Conservation (phyloP, 2,888 invertebrate species). For the Torymus auratus region DNA sequence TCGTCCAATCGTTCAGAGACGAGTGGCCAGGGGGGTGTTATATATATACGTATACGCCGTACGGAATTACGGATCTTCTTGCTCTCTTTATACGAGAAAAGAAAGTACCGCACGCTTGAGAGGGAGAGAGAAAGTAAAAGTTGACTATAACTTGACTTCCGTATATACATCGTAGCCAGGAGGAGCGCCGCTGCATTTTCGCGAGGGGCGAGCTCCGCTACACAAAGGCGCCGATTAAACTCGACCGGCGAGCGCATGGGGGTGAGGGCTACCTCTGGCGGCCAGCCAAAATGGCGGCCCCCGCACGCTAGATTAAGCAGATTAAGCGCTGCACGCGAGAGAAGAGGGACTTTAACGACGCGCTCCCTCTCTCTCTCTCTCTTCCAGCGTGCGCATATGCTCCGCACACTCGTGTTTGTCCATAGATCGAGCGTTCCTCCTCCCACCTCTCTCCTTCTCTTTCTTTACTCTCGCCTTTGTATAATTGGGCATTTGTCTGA, state of each 20-base stretch:
- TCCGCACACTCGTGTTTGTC: slow-evolving; percentile 18
- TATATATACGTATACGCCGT: no score
- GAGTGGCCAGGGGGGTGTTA: no score
- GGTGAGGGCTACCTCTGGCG: slow-evolving; percentile 54
- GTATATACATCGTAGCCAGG: no score
- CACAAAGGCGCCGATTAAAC: slow-evolving; percentile 33
- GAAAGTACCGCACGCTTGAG: no score
- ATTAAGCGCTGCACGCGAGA: slow-evolving; percentile 61
- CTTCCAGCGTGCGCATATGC: neutral
- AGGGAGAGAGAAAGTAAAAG: no score
- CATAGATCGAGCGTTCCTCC: slow-evolving; percentile 22
- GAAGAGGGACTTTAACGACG: neutral
- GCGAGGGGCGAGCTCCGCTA: neutral
- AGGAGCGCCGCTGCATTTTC: neutral
- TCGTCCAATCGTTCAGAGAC: slow-evolving; percentile 12
- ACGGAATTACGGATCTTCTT: no score
- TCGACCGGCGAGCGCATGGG: slow-evolving; percentile 1
- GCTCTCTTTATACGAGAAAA: no score
- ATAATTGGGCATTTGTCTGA: slow-evolving; percentile 59
- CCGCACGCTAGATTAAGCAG: slow-evolving; percentile 66
- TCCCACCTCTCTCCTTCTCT: neutral
- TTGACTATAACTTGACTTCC: no score
- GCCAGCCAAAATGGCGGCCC: slow-evolving; percentile 61
- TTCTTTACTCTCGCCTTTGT: slow-evolving; percentile 49
- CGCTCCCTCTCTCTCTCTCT: slow-evolving; percentile 19